A percentile compares a stretch with the other conserved stretches of the same genome.
phyloP scores from a whole-genome alignment of 2,888 invertebrate genomes.

The Chrysolina haemoptera region DNA sequence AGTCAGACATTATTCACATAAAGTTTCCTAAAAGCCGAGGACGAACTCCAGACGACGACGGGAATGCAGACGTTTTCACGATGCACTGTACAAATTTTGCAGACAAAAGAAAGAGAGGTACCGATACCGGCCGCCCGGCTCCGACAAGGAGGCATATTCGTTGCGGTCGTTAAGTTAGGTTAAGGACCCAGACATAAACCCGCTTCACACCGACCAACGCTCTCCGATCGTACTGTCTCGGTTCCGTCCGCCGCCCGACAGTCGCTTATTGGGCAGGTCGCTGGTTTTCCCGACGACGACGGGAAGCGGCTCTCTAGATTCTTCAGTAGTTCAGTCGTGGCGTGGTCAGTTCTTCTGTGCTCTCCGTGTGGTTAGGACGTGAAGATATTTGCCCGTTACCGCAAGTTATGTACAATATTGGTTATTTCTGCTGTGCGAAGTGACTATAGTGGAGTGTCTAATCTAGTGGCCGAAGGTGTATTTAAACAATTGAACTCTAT shows the following conservation, averaged over 20 bases:
- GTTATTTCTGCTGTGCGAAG: conserved; percentile 1
- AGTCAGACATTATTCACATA: neutral
- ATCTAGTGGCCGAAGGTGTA: neutral
- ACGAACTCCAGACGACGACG: neutral
- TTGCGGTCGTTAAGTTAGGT: conserved; percentile 70
- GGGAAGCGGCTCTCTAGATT: conserved; percentile 57
- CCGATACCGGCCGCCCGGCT: conserved; percentile 35
- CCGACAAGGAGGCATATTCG: conserved; percentile 53
- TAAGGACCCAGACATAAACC: conserved; percentile 71
- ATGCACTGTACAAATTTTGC: conserved; percentile 57
- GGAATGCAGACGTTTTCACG: conserved; percentile 58
- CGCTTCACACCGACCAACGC: conserved; percentile 64
- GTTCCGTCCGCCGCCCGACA: conserved; percentile 49
- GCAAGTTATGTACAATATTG: neutral
- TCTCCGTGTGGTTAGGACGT: neutral
- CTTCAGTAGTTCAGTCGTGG: conserved; percentile 59
- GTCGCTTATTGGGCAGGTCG: conserved; percentile 50
- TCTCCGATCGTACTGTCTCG: conserved; percentile 54
- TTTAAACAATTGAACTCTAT: neutral
- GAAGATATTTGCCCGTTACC: neutral
- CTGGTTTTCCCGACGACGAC: conserved; percentile 50
- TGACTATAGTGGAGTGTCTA: neutral
- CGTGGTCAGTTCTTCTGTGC: conserved; percentile 61
- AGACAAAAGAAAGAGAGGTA: conserved; percentile 50
- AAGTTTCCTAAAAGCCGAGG: neutral